Conservation (phyloP, 2,888 invertebrate genomes). For the Tenthredo mesomela region DNA sequence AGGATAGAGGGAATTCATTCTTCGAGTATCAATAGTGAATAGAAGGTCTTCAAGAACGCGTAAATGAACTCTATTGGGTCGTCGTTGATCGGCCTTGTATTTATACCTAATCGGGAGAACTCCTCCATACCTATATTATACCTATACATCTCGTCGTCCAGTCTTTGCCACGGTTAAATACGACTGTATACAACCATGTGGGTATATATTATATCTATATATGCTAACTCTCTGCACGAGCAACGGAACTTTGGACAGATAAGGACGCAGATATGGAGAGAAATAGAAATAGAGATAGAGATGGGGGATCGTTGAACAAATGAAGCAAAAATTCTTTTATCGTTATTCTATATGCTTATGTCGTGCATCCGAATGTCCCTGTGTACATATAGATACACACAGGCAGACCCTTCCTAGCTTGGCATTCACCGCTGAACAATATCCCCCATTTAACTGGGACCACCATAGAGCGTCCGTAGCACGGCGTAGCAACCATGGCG, state of each 20-base stretch:
- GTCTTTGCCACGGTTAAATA: neutral
- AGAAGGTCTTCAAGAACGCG: constrained; percentile 29
- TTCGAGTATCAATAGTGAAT: neutral
- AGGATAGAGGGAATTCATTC: neutral
- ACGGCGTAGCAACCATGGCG: constrained; percentile 66
- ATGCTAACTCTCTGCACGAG: neutral
- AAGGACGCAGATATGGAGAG: neutral
- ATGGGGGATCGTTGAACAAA: constrained; percentile 33
- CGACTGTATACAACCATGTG: neutral
- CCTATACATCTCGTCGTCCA: neutral
- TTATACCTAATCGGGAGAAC: neutral
- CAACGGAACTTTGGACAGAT: neutral
- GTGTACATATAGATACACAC: constrained; percentile 31
- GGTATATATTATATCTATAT: neutral
- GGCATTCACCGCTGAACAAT: constrained; percentile 78
- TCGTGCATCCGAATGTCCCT: constrained; percentile 30
- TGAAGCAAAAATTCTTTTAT: constrained; percentile 69
- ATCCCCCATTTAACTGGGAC: constrained; percentile 74
- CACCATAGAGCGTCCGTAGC: constrained; percentile 46
- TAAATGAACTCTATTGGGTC: constrained; percentile 28
- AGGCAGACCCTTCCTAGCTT: constrained; percentile 75
- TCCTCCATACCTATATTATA: neutral
- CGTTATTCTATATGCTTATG: constrained; percentile 61
- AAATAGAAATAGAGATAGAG: constrained; percentile 50
- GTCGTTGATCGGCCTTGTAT: constrained; percentile 1